phyloP scores from a whole-genome alignment of 2,797 vertebrate species.

The Parotocinclus haroldoi region DNA sequence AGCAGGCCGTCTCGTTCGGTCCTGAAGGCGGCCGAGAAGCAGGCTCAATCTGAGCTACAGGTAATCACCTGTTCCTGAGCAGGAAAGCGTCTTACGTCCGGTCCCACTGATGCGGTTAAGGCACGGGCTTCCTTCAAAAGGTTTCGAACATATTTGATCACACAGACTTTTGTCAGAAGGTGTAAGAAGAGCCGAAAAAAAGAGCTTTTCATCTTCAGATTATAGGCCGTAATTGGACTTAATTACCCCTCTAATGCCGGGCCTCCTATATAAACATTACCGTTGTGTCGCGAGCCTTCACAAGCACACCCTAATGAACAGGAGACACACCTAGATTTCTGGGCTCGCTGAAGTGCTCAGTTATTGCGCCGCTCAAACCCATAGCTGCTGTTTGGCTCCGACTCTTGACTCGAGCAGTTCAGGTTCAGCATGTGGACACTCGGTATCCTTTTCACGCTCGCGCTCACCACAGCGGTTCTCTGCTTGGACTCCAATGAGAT shows the following conservation, averaged over 20 bases:
- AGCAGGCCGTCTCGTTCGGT: conserved; percentile 4
- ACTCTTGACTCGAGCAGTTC: neutral
- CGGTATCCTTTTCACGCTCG: conserved; percentile 39
- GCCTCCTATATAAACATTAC: conserved; percentile 36
- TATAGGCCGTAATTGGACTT: conserved; percentile 45
- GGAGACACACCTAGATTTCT: conserved; percentile 10
- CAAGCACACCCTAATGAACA: conserved; percentile 19
- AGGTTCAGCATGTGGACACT: conserved; percentile 41
- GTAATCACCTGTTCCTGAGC: conserved; percentile 54
- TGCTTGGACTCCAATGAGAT: conserved; percentile 71
- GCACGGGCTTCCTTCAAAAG: conserved; percentile 67
- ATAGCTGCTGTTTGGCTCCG: neutral
- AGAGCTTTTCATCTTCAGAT: conserved; percentile 52
- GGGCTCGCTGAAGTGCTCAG: neutral
- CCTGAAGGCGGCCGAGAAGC: conserved; percentile 6
- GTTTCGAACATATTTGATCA: conserved; percentile 51
- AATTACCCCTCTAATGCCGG: conserved; percentile 37
- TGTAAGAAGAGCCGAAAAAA: conserved; percentile 39
- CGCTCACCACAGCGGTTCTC: conserved; percentile 46
- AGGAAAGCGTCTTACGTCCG: conserved; percentile 64
- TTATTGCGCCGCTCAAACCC: neutral
- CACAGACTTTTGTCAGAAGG: conserved; percentile 48
- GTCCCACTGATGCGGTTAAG: conserved; percentile 66
- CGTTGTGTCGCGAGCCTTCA: conserved; percentile 1
- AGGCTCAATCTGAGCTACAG: conserved; percentile 34